phyloP scores from a whole-genome alignment of 2,113 vertebrate species.

The Lasiurus borealis region DNA sequence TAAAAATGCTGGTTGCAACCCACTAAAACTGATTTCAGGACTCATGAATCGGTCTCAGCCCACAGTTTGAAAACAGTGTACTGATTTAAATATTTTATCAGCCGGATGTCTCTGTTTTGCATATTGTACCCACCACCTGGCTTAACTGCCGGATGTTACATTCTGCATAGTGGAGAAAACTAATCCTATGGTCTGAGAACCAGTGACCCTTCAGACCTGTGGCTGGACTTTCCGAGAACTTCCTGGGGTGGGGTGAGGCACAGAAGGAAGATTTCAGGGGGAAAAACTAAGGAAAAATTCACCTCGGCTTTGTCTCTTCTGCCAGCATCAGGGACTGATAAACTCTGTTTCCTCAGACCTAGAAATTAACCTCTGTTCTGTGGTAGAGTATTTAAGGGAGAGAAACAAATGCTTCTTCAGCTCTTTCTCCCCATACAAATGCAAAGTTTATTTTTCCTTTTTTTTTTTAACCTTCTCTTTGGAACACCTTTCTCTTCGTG shows the following conservation, averaged over 20 bases:
- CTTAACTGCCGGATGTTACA: neutral
- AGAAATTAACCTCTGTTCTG: neutral
- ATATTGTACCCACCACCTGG: neutral
- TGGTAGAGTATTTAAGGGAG: neutral
- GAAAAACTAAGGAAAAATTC: neutral
- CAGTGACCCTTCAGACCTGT: neutral
- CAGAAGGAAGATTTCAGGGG: too few relatives aligned
- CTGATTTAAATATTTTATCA: conserved; percentile 12
- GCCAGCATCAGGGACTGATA: rapidly evolving
- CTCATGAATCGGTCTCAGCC: neutral
- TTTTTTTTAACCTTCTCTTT: neutral
- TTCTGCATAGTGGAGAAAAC: neutral
- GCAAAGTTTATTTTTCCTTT: neutral
- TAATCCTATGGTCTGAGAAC: neutral
- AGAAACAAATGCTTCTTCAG: neutral
- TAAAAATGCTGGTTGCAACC: neutral
- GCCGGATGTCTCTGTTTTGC: neutral
- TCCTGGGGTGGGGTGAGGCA: too few relatives aligned
- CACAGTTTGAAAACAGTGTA: neutral
- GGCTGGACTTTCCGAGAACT: too few relatives aligned
- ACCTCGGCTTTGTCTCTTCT: neutral
- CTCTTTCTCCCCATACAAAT: neutral
- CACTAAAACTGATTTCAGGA: neutral
- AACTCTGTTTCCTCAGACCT: neutral
- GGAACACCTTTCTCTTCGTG: neutral